Conservation (phyloP, 2,888 invertebrate species). For the Eueremaeus valkanovi region DNA sequence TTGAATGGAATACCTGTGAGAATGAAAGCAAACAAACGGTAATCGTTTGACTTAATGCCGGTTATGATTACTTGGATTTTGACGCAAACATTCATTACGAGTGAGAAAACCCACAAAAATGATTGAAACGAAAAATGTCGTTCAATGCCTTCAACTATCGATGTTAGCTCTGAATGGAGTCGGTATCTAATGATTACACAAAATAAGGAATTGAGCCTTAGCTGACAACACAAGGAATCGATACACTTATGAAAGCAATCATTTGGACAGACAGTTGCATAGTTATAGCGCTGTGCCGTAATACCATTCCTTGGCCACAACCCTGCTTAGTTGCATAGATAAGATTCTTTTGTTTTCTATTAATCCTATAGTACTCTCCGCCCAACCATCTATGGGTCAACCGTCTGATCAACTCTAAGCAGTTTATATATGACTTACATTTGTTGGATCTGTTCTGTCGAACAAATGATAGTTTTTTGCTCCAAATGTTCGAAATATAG, state of each 20-base stretch:
- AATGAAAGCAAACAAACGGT: constrained; percentile 23
- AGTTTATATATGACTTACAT: constrained; percentile 24
- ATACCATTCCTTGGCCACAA: too few relatives aligned
- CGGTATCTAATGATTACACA: not conserved
- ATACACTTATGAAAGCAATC: too few relatives aligned
- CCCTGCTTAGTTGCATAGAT: too few relatives aligned
- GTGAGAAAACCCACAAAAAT: constrained; percentile 33
- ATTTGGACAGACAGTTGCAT: too few relatives aligned
- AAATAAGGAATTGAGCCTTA: too few relatives aligned
- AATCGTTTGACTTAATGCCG: constrained; percentile 28
- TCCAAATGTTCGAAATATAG: not conserved
- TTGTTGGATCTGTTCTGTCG: constrained; percentile 23
- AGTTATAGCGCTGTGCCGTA: not conserved
- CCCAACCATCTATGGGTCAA: too few relatives aligned
- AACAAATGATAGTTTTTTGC: not conserved
- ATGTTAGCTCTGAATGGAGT: constrained; percentile 12
- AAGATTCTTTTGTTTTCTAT: too few relatives aligned
- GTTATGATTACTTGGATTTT: constrained; percentile 33
- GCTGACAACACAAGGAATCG: too few relatives aligned
- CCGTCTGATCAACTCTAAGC: too few relatives aligned
- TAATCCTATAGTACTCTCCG: too few relatives aligned
- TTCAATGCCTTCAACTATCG: constrained; percentile 8
- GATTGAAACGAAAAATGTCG: constrained; percentile 22
- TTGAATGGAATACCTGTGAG: constrained; percentile 27
- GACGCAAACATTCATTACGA: constrained; percentile 31